A percentile compares a stretch with the other conserved stretches of the same genome.
phyloP scores from a whole-genome alignment of 2,113 vertebrate genomes.

The Oreochromis spilurus region DNA sequence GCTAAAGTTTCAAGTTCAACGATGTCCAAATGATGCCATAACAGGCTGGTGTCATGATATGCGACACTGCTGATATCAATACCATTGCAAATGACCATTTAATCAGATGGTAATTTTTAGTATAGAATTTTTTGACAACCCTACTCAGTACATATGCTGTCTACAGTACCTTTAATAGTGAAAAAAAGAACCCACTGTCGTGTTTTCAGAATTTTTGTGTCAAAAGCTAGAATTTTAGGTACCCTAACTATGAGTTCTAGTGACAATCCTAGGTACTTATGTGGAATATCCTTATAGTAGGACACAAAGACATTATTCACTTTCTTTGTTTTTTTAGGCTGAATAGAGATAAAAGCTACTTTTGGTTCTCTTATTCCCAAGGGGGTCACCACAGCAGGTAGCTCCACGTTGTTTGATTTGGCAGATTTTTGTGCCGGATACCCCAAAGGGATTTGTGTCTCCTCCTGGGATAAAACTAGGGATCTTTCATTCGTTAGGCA shows the following conservation, averaged over 20 bases:
- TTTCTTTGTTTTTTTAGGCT: not conserved
- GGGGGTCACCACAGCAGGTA: not conserved
- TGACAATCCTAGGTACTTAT: not conserved
- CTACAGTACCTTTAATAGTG: not conserved
- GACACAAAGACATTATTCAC: not conserved
- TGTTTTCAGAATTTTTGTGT: not conserved
- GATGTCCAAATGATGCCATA: not conserved
- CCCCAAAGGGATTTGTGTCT: not conserved
- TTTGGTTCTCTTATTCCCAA: not conserved
- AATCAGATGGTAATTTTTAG: not conserved
- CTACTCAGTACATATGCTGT: not conserved
- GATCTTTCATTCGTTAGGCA: not conserved
- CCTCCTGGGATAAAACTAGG: not conserved
- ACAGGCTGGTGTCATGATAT: not conserved
- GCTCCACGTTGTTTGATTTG: not conserved
- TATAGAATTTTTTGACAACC: accelerated
- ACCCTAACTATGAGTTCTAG: not conserved
- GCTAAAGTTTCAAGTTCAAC: not conserved
- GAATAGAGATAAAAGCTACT: not conserved
- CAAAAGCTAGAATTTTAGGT: not conserved
- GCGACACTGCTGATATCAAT: not conserved
- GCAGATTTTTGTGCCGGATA: not conserved
- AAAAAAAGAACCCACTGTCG: not conserved
- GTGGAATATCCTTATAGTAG: not conserved
- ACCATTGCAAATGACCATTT: not conserved